These are phyloP conservation scores for Amorpha juglandis DNA, from an alignment of 2,888 invertebrate species.

Conservation along the genomic window DNA sequence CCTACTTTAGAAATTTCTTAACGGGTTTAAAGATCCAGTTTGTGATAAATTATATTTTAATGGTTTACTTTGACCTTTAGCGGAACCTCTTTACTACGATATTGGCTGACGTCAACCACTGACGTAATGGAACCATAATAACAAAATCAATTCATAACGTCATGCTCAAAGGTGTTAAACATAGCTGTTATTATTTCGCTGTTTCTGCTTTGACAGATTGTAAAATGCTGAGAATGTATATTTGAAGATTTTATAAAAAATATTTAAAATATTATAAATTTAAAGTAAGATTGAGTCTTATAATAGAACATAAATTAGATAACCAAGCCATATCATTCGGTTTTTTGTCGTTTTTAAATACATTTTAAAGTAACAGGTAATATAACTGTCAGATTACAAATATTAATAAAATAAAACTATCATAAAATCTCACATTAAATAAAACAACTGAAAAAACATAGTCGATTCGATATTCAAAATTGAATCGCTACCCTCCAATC, in stretches of 20 bases:
- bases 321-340: too few species aligned
- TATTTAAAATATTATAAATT: too few species aligned
- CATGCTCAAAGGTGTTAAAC: background rate
- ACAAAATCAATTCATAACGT: conserved; percentile 12
- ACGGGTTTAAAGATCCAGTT: conserved; percentile 29
- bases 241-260: too few species aligned
- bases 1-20: conserved; percentile 35
- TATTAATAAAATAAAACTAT: background rate
- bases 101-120: conserved; percentile 16
- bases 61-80: conserved; percentile 23
- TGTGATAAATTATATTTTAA: conserved; percentile 34
- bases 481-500: conserved; percentile 15
- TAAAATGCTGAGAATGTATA: too few species aligned
- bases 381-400: background rate
- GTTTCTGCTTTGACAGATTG: too few species aligned
- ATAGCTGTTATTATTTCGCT: too few species aligned
- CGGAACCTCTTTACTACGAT: conserved; percentile 31
- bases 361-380: too few species aligned
- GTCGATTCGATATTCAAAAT: conserved; percentile 12
- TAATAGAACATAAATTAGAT: too few species aligned
- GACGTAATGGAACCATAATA: conserved; percentile 6
- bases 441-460: conserved; percentile 5
- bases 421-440: background rate
- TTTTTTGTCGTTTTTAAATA: too few species aligned
- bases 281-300: too few species aligned